Evolutionary conservation across 1,140 invertebrate species (phyloP).

Genomic region (Anadara kagoshimensis): DNA sequence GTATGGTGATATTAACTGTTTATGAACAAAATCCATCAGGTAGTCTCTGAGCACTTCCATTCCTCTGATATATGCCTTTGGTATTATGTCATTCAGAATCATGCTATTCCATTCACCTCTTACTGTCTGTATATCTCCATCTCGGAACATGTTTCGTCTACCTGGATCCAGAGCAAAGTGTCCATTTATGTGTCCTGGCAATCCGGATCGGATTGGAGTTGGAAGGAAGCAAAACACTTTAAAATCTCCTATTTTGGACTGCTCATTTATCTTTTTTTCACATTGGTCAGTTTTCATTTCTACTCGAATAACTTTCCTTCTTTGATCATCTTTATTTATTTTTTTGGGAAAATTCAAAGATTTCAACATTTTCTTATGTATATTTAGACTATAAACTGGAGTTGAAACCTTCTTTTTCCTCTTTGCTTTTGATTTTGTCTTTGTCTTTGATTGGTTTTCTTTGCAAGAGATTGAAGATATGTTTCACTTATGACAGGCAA

Average conservation of each 20-base stretch:
- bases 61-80: slow-evolving; percentile 49
- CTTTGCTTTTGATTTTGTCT: slow-evolving; percentile 14
- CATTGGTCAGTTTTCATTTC: slow-evolving; percentile 16
- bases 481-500: neutral
- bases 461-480: too few species aligned
- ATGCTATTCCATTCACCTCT: slow-evolving; percentile 60
- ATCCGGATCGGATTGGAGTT: slow-evolving; percentile 54
- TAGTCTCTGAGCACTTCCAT: slow-evolving; percentile 29
- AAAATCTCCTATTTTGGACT: slow-evolving; percentile 33
- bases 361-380: too few species aligned
- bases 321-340: too few species aligned
- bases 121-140: slow-evolving; percentile 22
- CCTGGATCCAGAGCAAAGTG: slow-evolving; percentile 67
- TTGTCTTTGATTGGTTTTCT: too few species aligned
- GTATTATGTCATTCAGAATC: slow-evolving; percentile 50
- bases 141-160: slow-evolving; percentile 58
- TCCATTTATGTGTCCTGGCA: slow-evolving; percentile 67
- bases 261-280: slow-evolving; percentile 48
- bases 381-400: too few species aligned
- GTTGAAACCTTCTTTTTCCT: neutral
- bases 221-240: slow-evolving; percentile 67
- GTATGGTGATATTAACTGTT: too few species aligned
- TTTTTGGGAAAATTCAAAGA: too few species aligned
- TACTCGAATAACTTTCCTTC: too few species aligned
- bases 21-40: too few species aligned